phyloP scores from a whole-genome alignment of 2,888 invertebrate species.

The Scotopteryx bipunctaria region DNA sequence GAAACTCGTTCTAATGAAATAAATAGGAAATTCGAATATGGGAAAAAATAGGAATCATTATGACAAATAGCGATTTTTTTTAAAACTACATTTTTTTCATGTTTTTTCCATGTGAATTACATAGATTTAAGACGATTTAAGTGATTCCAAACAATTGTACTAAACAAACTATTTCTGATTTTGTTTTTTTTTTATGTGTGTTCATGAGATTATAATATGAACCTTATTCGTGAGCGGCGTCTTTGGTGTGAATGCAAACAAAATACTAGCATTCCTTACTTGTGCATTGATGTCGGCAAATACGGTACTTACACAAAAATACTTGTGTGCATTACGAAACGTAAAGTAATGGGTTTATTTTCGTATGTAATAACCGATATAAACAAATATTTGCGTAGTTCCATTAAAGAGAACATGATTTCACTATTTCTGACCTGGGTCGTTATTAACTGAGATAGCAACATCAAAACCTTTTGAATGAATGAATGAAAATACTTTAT shows the following conservation, averaged over 20 bases:
- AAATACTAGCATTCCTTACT: conserved; percentile 47
- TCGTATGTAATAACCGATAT: conserved; percentile 30
- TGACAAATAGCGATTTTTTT: too few relatives aligned
- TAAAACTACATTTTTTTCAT: too few relatives aligned
- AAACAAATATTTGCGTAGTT: conserved; percentile 16
- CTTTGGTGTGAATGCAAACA: conserved; percentile 53
- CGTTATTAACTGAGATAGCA: too few relatives aligned
- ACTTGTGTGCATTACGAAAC: conserved; percentile 37
- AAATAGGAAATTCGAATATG: too few relatives aligned
- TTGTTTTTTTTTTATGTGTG: not conserved
- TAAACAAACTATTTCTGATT: too few relatives aligned
- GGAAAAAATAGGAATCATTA: too few relatives aligned
- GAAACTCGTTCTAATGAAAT: too few relatives aligned
- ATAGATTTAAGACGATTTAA: too few relatives aligned
- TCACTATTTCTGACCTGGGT: conserved; percentile 1
- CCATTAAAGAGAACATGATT: conserved; percentile 10
- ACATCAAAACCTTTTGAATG: too few relatives aligned
- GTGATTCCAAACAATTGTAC: too few relatives aligned
- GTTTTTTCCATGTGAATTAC: too few relatives aligned
- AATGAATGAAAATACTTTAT: too few relatives aligned
- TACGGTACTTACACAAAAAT: conserved; percentile 45
- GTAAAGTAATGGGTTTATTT: conserved; percentile 35
- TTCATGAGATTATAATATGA: conserved; percentile 3
- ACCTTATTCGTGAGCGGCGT: conserved; percentile 40
- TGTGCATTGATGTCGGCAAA: conserved; percentile 49